phyloP scores from a whole-genome alignment of 2,113 vertebrate species.

The Atrichornis clamosus region DNA sequence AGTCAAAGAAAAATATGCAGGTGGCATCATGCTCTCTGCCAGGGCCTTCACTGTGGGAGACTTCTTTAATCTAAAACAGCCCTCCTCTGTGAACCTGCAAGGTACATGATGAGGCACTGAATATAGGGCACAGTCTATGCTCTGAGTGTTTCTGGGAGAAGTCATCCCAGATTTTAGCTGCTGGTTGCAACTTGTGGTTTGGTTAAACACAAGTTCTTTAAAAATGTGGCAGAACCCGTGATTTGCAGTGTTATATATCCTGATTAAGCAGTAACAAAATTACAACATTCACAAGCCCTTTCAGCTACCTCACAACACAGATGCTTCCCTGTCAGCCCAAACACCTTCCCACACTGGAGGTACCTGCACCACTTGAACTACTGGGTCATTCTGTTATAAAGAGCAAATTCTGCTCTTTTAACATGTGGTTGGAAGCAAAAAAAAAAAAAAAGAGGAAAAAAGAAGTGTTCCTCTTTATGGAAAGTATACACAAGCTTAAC shows the following conservation, averaged over 20 bases:
- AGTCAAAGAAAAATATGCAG: background rate
- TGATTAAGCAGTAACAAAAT: background rate
- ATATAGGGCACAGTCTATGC: background rate
- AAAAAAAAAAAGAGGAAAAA: background rate
- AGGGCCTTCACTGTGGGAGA: background rate
- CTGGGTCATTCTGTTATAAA: background rate
- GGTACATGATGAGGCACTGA: accelerated
- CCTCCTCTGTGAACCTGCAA: background rate
- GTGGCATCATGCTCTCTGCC: background rate
- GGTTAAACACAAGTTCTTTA: background rate
- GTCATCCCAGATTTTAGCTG: background rate
- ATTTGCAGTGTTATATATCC: background rate
- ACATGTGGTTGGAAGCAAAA: background rate
- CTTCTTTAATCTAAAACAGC: background rate
- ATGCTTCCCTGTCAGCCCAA: background rate
- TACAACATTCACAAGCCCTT: background rate
- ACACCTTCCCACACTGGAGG: background rate
- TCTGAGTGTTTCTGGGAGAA: background rate
- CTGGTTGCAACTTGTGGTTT: background rate
- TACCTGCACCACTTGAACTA: background rate
- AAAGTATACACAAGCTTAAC: background rate
- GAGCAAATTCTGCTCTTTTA: background rate
- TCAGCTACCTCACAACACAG: background rate
- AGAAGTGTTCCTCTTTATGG: background rate
- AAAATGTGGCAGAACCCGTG: background rate